Base-by-base conservation (phyloP, 2,113 vertebrate species). In the Gorsachius goisagi region DNA sequence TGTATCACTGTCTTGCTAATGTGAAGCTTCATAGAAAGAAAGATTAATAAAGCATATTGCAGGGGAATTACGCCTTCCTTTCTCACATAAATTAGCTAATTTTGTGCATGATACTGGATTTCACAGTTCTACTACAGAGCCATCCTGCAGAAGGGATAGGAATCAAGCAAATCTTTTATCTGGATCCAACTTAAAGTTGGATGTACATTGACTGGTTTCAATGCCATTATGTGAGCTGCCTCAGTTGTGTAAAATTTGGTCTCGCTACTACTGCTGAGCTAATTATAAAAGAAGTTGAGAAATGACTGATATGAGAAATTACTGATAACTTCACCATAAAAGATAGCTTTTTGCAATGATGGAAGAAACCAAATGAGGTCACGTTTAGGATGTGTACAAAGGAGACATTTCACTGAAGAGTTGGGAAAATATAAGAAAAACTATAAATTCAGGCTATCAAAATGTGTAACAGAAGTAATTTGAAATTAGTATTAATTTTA, bases 221-320 rank as follows among this genome's bases (percentile, higher is more conserved):
- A 0, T 63, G 62, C 55, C 30, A 9, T 60, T 13, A 12, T 2
- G 11, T 18, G 52, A 78, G 35, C 67, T 76, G 27, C 45, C 20
- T 74, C 45, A 14, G n/a, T 35, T 17, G n/a, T 55, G 37, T 73
- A 50, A 85, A 73, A 73, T 73, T 55, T n/a, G 32, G 53, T 94
- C 45, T 88, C 0, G 0, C 35, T 49, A 4, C 0, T 1, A 28
- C 30, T 75, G 53, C 58, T 73, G 37, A 62, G 64, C 41, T 88
- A 55, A 86, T 53, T 74, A 35, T 44, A 37, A 67, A 80, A 4
- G 11, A 69, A 86, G 90, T 63, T 15, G 27, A 62, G 45, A 73
- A 82, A 63, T 30, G 39, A 41, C 39, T 41, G 39, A 41, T 13
- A 41, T 41, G 39, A 41, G 39, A 41, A 41, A 41, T 41, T 41